A percentile compares a stretch with the other conserved stretches of the same genome.
These are phyloP conservation scores for Actinernus sp. DNA, from an alignment of 92 coral and sea anemone species.

Conservation along the genomic window DNA sequence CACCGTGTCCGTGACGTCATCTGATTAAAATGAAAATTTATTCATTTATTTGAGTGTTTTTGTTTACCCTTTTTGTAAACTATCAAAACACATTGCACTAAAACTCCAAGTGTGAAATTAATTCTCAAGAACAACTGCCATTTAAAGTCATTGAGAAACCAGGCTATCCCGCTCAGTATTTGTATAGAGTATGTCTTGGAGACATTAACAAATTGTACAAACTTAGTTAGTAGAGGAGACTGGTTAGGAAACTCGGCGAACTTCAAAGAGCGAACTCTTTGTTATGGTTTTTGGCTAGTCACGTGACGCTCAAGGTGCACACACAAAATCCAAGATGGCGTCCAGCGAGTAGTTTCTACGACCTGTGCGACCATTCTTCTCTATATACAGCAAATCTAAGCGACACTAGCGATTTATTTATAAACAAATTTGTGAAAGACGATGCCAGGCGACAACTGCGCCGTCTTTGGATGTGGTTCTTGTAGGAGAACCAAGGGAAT, in stretches of 20 bases:
- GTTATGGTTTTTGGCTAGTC: slow-evolving; percentile 44
- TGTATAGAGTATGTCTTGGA: too few species aligned
- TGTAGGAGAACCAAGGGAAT: slow-evolving; percentile 51
- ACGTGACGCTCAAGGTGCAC: slow-evolving; percentile 57
- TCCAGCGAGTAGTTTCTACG: slow-evolving; percentile 28
- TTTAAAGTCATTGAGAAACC: too few species aligned
- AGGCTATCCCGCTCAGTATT: too few species aligned
- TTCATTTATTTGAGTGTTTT: too few species aligned
- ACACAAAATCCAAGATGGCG: slow-evolving; percentile 30
- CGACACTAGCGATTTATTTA: neutral
- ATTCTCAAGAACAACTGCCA: too few species aligned
- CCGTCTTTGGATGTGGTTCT: slow-evolving; percentile 59
- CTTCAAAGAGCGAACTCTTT: slow-evolving; percentile 53
- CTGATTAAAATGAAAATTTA: too few species aligned
- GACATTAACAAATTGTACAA: too few species aligned
- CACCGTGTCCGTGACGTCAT: too few species aligned
- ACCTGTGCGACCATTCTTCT: neutral
- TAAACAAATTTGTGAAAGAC: neutral
- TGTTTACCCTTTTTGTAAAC: too few species aligned
- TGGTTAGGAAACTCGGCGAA: slow-evolving; percentile 46
- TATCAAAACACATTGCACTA: too few species aligned
- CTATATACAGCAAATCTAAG: neutral
- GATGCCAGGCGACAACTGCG: slow-evolving; percentile 57
- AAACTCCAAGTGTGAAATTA: too few species aligned
- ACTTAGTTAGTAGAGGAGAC: slow-evolving; percentile 32